A percentile compares a stretch with the other conserved stretches of the same genome.
phyloP scores from a whole-genome alignment of 1,140 invertebrate species.

The Zelostemma sp. region DNA sequence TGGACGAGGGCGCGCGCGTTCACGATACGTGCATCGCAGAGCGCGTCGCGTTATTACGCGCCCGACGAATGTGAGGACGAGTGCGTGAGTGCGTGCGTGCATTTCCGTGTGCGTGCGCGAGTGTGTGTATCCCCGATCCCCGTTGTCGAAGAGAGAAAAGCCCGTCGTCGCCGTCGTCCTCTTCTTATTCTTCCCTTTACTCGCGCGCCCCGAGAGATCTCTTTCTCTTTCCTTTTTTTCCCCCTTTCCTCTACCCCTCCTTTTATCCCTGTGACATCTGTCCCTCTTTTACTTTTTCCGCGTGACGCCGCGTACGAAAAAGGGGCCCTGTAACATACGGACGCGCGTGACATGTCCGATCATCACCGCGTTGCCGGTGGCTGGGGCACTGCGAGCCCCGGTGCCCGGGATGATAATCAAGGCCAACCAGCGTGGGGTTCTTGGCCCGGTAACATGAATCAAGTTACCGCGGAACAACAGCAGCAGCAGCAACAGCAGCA shows the following conservation, averaged over 20 bases:
- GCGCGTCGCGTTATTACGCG: constrained; percentile 38
- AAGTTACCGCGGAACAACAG: constrained; percentile 61
- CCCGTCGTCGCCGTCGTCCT: not conserved
- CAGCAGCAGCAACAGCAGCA: constrained; percentile 59
- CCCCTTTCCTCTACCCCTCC: not conserved
- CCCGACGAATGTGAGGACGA: constrained; percentile 44
- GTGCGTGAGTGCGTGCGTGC: constrained; percentile 27
- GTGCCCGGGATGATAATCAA: constrained; percentile 69
- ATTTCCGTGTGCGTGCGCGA: constrained; percentile 24
- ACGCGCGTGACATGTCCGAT: constrained; percentile 62
- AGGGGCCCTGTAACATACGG: constrained; percentile 30
- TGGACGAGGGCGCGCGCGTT: not conserved
- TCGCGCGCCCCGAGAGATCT: constrained; percentile 6
- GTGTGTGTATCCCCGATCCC: not conserved
- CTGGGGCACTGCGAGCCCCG: constrained; percentile 67
- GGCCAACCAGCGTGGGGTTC: constrained; percentile 53
- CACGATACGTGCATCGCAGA: constrained; percentile 1
- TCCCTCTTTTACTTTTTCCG: constrained; percentile 12
- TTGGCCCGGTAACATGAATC: constrained; percentile 63
- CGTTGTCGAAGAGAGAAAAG: not conserved
- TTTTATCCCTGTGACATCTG: constrained; percentile 4
- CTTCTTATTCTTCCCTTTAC: not conserved
- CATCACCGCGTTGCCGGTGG: constrained; percentile 70
- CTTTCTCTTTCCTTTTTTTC: constrained; percentile 1
- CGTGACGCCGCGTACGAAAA: constrained; percentile 18